Conservation (phyloP, 2,888 invertebrate species). For the Drosophila diplacantha region DNA sequence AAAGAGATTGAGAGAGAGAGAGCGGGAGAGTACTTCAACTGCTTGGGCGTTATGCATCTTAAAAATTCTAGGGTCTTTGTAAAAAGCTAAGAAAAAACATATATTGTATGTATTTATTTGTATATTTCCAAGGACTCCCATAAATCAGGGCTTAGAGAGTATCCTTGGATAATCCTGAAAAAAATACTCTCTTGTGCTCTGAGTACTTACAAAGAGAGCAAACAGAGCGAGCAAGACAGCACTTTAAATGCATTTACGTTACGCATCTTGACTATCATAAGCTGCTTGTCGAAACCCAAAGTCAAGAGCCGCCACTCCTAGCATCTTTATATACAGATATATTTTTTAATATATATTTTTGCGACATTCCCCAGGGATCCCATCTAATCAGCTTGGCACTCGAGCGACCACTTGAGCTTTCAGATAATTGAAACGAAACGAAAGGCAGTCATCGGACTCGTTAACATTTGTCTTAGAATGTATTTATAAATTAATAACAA, state of each 20-base stretch:
- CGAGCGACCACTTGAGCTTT: constrained; percentile 3
- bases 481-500: constrained; percentile 70
- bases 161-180: too few relatives aligned
- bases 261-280: background rate
- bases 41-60: too few relatives aligned
- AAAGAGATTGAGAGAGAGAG: too few relatives aligned
- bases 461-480: constrained; percentile 45
- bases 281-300: background rate
- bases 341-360: background rate
- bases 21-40: too few relatives aligned
- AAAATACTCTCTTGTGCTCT: too few relatives aligned
- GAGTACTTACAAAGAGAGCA: too few relatives aligned
- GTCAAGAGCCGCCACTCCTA: background rate
- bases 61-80: too few relatives aligned
- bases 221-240: background rate
- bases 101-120: too few relatives aligned
- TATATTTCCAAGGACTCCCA: too few relatives aligned
- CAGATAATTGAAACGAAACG: constrained; percentile 7
- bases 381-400: constrained; percentile 13
- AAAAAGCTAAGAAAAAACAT: too few relatives aligned
- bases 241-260: background rate
- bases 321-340: background rate
- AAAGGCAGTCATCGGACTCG: constrained; percentile 41
- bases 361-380: background rate
- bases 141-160: too few relatives aligned